phyloP scores from a whole-genome alignment of 1,140 invertebrate genomes.

The Drosophila malerkotliana region DNA sequence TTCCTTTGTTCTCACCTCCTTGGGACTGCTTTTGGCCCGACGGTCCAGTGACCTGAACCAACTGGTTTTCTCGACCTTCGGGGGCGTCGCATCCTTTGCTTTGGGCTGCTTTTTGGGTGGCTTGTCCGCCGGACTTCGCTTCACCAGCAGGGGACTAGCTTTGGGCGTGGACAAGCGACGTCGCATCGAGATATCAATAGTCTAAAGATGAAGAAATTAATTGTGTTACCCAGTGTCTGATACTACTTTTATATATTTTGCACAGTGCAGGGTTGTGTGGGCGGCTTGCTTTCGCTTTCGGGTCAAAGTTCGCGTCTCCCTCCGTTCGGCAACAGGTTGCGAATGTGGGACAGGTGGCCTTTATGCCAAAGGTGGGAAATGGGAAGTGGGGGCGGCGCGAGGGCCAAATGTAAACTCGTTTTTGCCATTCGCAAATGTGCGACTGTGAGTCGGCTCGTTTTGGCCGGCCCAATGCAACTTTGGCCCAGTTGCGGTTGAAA shows the following conservation, averaged over 20 bases:
- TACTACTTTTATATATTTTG: not conserved
- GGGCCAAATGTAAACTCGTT: slow-evolving; percentile 59
- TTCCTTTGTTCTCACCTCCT: slow-evolving; percentile 39
- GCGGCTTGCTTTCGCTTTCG: slow-evolving; percentile 43
- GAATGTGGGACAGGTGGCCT: slow-evolving; percentile 77
- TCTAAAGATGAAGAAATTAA: slow-evolving; percentile 31
- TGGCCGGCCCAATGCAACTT: slow-evolving; percentile 50
- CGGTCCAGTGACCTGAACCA: slow-evolving; percentile 89
- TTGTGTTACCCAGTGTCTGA: not conserved
- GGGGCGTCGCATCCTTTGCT: slow-evolving; percentile 45
- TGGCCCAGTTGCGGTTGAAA: slow-evolving; percentile 75
- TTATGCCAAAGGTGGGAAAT: slow-evolving; percentile 43
- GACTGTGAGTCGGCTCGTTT: slow-evolving; percentile 42
- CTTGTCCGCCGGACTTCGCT: slow-evolving; percentile 76
- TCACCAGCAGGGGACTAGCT: slow-evolving; percentile 86
- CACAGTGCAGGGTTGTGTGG: not conserved
- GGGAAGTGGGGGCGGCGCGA: slow-evolving; percentile 38
- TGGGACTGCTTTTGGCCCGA: slow-evolving; percentile 84
- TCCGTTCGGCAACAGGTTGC: slow-evolving; percentile 64
- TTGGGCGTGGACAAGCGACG: slow-evolving; percentile 89
- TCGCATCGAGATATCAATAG: slow-evolving; percentile 85
- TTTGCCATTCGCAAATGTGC: slow-evolving; percentile 56
- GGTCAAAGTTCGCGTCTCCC: slow-evolving; percentile 56
- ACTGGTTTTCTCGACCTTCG: slow-evolving; percentile 82
- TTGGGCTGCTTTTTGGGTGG: slow-evolving; percentile 58